A percentile compares a stretch with the other conserved stretches of the same genome.
phyloP scores from a whole-genome alignment of 2,888 invertebrate species.

The Dinocampus coccinellae region DNA sequence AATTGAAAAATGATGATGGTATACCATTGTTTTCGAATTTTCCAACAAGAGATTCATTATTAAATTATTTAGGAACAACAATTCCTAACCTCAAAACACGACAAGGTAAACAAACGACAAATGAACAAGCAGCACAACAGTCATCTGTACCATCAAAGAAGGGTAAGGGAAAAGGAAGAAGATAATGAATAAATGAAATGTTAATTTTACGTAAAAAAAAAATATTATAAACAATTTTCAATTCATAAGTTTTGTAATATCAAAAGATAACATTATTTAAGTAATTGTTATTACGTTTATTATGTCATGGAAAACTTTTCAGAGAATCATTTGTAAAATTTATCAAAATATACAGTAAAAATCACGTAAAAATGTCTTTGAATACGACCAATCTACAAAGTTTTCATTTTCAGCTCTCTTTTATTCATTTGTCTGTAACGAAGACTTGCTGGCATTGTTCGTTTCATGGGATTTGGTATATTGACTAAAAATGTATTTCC shows the following conservation, averaged over 20 bases:
- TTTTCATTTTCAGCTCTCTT: neutral
- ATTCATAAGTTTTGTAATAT: neutral
- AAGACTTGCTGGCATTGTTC: neutral
- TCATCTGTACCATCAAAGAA: constrained; percentile 60
- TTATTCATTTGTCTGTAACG: neutral
- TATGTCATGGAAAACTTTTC: no score
- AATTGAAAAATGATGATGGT: constrained; percentile 92
- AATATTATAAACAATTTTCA: neutral
- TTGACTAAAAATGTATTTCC: neutral
- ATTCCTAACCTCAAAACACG: constrained; percentile 93
- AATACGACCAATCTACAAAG: neutral
- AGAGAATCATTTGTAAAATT: neutral
- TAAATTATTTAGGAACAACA: constrained; percentile 83
- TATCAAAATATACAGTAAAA: neutral
- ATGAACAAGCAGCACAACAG: constrained; percentile 64
- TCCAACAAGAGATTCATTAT: constrained; percentile 81
- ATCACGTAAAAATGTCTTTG: neutral
- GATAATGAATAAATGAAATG: constrained; percentile 51
- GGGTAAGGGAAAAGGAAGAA: constrained; percentile 70
- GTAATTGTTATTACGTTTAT: no score
- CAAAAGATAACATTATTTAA: neutral
- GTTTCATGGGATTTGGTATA: constrained; percentile 30
- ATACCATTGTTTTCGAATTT: constrained; percentile 79
- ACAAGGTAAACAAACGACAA: constrained; percentile 72
- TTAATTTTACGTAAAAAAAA: neutral